These are phyloP conservation scores for Glossophaga mutica DNA, from an alignment of 2,797 vertebrate genomes.

Conservation along the genomic window DNA sequence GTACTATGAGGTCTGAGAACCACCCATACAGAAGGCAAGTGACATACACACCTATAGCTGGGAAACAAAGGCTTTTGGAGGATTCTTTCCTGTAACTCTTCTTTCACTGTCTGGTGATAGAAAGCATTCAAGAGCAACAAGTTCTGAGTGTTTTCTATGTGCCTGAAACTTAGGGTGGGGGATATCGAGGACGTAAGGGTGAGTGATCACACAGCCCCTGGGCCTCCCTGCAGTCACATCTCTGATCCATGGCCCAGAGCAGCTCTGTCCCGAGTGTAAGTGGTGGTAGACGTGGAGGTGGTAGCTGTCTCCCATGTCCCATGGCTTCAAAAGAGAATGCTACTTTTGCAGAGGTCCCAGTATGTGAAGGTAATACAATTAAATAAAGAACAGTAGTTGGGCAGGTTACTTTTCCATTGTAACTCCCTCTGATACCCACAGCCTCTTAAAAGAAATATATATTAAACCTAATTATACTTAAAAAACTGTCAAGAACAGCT, in stretches of 20 bases:
- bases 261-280: not conserved
- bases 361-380: not conserved
- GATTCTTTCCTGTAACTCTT: not conserved
- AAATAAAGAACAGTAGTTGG: not conserved
- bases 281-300: not conserved
- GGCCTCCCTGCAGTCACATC: not conserved
- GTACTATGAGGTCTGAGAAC: not conserved
- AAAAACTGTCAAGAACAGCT: not conserved
- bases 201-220: not conserved
- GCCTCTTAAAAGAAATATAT: not conserved
- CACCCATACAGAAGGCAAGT: not conserved
- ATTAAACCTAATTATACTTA: not conserved
- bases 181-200: rapidly evolving
- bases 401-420: not conserved
- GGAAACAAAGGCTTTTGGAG: not conserved
- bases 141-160: not conserved
- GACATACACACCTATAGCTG: not conserved
- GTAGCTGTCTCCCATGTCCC: not conserved
- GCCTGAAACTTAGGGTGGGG: not conserved
- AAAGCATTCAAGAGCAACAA: not conserved
- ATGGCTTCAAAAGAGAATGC: not conserved
- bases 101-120: not conserved
- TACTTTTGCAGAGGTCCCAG: not conserved
- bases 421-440: not conserved
- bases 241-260: too few species aligned